Conservation (phyloP, 2,797 vertebrate genomes). For the Pyrocephalus nanus region DNA sequence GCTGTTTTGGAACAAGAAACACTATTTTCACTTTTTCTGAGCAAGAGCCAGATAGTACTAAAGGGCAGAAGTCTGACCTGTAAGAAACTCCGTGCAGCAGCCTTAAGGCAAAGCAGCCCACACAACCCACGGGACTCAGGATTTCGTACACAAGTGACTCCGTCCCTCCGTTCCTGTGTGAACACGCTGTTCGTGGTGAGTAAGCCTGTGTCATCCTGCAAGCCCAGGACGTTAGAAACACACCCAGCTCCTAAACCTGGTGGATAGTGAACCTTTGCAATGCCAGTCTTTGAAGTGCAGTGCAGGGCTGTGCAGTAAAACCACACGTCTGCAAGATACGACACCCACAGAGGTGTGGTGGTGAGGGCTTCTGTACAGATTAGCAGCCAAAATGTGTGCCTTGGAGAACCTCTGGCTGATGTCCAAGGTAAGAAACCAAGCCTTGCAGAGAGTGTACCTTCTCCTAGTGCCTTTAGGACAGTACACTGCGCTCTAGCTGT, state of each 20-base stretch:
- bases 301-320: not conserved
- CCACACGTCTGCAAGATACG: accelerated
- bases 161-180: not conserved
- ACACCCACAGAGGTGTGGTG: accelerated
- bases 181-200: not conserved
- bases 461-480: not conserved
- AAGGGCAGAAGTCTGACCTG: not conserved
- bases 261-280: not conserved
- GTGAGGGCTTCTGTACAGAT: not conserved
- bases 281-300: not conserved
- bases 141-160: not conserved
- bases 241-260: not conserved
- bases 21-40: not conserved
- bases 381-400: not conserved
- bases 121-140: not conserved
- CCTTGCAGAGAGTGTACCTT: not conserved
- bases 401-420: not conserved
- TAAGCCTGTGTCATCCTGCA: slow-evolving; percentile 16
- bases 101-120: not conserved
- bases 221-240: not conserved
- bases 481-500: not conserved
- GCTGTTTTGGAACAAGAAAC: slow-evolving; percentile 28
- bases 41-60: not conserved
- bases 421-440: not conserved
- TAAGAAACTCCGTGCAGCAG: not conserved